Conservation (phyloP, 2,113 vertebrate species). For the Callipepla squamata region DNA sequence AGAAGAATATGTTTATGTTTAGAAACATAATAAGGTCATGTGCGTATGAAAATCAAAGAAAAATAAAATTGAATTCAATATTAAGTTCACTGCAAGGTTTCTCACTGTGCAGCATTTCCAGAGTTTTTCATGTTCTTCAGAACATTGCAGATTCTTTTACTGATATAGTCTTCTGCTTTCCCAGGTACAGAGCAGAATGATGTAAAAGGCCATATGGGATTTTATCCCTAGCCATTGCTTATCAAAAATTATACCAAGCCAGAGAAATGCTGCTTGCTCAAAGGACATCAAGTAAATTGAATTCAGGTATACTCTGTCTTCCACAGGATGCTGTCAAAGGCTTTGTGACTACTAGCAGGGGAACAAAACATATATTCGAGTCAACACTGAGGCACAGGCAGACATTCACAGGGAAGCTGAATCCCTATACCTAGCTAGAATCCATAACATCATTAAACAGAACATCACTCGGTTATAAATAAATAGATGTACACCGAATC, state of each 20-base stretch:
- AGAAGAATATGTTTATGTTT: slow-evolving; percentile 78
- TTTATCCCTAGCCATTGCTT: slow-evolving; percentile 1
- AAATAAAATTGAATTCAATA: slow-evolving; percentile 53
- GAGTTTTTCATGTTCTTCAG: slow-evolving; percentile 38
- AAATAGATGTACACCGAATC: slow-evolving; percentile 42
- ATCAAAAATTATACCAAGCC: slow-evolving; percentile 9
- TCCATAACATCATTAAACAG: slow-evolving; percentile 30
- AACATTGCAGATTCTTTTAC: not conserved
- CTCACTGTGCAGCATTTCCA: not conserved
- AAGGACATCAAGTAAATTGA: slow-evolving; percentile 50
- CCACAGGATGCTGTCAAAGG: slow-evolving; percentile 22
- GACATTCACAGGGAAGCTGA: not conserved
- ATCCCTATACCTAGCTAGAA: not conserved
- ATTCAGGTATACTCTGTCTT: slow-evolving; percentile 13
- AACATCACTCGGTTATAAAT: slow-evolving; percentile 52
- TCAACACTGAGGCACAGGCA: not conserved
- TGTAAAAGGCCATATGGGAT: not conserved
- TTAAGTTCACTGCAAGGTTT: slow-evolving; percentile 33
- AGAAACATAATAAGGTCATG: slow-evolving; percentile 73
- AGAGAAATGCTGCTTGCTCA: slow-evolving; percentile 40
- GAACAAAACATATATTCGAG: slow-evolving; percentile 9
- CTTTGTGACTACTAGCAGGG: slow-evolving; percentile 20
- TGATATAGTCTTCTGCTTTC: not conserved
- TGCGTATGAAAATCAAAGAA: slow-evolving; percentile 38
- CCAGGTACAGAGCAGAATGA: not conserved